phyloP scores from a whole-genome alignment of 2,113 vertebrate species.

The Notarius quadriscutis region DNA sequence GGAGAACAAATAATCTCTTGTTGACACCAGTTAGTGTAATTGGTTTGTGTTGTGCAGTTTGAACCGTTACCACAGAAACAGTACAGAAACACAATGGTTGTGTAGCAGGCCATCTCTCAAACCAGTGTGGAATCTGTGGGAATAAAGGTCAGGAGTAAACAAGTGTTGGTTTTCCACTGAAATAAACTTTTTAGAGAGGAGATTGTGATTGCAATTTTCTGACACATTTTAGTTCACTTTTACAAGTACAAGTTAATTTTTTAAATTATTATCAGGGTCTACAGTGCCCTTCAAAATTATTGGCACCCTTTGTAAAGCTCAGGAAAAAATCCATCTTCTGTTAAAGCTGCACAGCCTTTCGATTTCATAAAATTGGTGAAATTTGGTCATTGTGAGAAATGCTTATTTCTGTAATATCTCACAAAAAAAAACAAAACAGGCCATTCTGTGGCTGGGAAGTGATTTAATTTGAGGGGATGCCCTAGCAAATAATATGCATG shows the following conservation, averaged over 20 bases:
- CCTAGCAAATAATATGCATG: too few species aligned
- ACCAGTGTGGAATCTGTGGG: constrained; percentile 67
- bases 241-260: background rate
- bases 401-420: too few species aligned
- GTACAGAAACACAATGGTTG: constrained; percentile 74
- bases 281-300: too few species aligned
- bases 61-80: constrained; percentile 76
- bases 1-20: constrained; percentile 64
- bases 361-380: too few species aligned
- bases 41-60: constrained; percentile 69
- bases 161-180: background rate
- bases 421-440: too few species aligned
- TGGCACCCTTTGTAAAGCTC: too few species aligned
- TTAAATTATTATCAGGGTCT: background rate
- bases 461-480: too few species aligned
- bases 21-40: constrained; percentile 63
- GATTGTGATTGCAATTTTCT: background rate
- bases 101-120: constrained; percentile 71
- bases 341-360: too few species aligned
- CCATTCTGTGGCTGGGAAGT: too few species aligned
- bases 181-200: background rate
- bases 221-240: background rate
- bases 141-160: constrained; percentile 46
- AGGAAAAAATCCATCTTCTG: too few species aligned
- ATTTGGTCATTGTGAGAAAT: too few species aligned